phyloP scores from a whole-genome alignment of 1,140 invertebrate genomes.

The Drosophila arawakana region DNA sequence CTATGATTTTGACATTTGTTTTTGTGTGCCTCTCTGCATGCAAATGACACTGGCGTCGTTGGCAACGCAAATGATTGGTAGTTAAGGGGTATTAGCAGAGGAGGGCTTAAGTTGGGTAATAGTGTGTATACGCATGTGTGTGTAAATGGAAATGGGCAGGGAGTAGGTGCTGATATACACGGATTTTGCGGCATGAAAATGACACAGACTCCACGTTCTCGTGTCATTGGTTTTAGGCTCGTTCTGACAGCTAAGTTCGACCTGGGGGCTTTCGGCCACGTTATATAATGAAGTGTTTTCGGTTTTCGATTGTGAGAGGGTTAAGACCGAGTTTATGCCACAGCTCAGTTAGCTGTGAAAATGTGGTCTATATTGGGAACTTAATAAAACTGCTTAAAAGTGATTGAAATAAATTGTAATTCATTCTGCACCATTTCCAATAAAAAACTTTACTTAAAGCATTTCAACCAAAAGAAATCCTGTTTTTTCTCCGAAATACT shows the following conservation, averaged over 20 bases:
- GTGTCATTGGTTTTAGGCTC: conserved; percentile 36
- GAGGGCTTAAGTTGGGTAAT: not conserved
- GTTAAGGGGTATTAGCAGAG: conserved; percentile 7
- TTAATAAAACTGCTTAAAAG: no score
- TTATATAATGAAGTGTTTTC: conserved; percentile 52
- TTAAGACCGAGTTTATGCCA: not conserved
- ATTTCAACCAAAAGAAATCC: no score
- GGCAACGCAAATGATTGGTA: conserved; percentile 58
- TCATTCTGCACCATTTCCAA: no score
- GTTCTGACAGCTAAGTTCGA: conserved; percentile 42
- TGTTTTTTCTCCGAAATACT: no score
- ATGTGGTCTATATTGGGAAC: no score
- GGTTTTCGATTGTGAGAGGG: conserved; percentile 24
- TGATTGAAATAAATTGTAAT: no score
- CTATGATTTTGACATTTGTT: conserved; percentile 82
- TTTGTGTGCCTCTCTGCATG: conserved; percentile 66
- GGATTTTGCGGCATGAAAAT: conserved; percentile 11
- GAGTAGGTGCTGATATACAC: conserved; percentile 5
- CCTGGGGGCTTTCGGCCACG: conserved; percentile 18
- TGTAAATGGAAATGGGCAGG: not conserved
- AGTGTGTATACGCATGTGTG: not conserved
- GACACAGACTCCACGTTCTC: conserved; percentile 1
- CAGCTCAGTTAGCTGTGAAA: not conserved
- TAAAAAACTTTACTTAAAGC: not conserved
- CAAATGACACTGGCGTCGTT: conserved; percentile 66